Evolutionary conservation across 2,888 invertebrate species (phyloP).

Genomic region (Rapana venosa): DNA sequence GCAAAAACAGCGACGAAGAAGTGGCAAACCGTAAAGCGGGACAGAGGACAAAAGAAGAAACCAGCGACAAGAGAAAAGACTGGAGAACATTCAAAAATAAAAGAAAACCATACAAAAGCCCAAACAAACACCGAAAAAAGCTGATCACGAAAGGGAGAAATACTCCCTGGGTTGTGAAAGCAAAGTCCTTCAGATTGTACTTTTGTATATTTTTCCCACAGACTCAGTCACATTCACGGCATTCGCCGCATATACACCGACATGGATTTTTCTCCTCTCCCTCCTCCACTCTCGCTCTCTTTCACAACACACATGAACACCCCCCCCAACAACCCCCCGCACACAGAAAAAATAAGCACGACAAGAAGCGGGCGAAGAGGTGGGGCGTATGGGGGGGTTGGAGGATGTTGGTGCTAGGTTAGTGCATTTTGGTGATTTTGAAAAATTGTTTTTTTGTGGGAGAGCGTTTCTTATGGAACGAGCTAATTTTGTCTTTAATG

Average conservation of each 20-base stretch:
- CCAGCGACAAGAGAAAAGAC: conserved; percentile 88
- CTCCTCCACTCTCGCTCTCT: too few relatives aligned
- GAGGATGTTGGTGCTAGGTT: too few relatives aligned
- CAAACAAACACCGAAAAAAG: conserved; percentile 88
- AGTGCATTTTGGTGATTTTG: too few relatives aligned
- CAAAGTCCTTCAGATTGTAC: not conserved
- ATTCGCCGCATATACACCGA: not conserved
- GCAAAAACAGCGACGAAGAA: conserved; percentile 89
- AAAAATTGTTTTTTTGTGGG: too few relatives aligned
- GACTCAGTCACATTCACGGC: not conserved
- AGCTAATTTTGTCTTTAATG: too few relatives aligned
- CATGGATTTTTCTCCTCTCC: too few relatives aligned
- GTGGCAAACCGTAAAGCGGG: conserved; percentile 88
- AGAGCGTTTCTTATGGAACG: too few relatives aligned
- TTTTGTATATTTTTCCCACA: not conserved
- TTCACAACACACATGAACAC: not conserved
- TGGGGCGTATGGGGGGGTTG: too few relatives aligned
- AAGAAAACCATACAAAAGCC: conserved; percentile 90
- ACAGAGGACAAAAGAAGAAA: conserved; percentile 87
- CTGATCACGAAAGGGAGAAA: conserved; percentile 87
- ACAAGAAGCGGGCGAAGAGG: too few relatives aligned
- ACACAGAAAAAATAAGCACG: too few relatives aligned
- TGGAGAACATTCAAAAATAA: conserved; percentile 89
- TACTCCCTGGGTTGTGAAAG: conserved; percentile 82
- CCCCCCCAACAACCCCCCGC: too few relatives aligned